Evolutionary conservation across 2,797 vertebrate species (phyloP), one percentile per base, ranked within the genome.

Genomic region (Platyrinchus mystaceus): DNA sequence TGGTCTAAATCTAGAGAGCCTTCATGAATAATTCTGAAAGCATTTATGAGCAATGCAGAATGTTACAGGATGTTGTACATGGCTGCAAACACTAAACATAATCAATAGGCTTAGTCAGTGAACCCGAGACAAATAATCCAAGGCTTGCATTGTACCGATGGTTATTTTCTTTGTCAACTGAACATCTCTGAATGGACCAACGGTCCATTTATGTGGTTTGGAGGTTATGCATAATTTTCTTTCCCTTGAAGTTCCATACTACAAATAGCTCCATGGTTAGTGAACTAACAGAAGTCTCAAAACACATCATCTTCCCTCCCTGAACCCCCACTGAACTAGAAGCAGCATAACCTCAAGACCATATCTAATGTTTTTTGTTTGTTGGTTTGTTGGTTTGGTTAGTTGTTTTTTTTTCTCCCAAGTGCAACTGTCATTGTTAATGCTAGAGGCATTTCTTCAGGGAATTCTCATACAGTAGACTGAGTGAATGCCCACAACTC

Each of bases 401-500:
- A 21, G 9, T 14, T 3, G 3, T 44, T 44, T 27, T 27, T 32
- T 32, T 44, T n/a, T 7, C 11, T 2, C 14, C 37, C 16, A 49
- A 19, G n/a, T 46, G 46, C 30, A 95, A 76, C 28, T 77, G 60
- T 90, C 55, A 83, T 80, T 63, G 79, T 78, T 94, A 77, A 53
- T 49, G 70, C 37, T 84, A 92, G 67, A 78, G 66, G 14, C 26
- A 71, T n/a, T 79, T 69, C 83, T 80, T 71, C 23, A 30, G 21
- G 68, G 41, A 62, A 85, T 95, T 83, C 46, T 76, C 41, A 36
- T 74, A 63, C 41, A 69, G 64, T 80, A 70, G 71, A 82, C 59
- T 62, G 59, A 80, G 26, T 46, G 50, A 97, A 89, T 43, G 26
- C 37, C 76, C 46, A 96, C 64, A 96, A 97, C 63, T 95, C 91